These are phyloP conservation scores for Drosophila infuscata DNA, from an alignment of 2,888 invertebrate genomes.

Conservation along the genomic window DNA sequence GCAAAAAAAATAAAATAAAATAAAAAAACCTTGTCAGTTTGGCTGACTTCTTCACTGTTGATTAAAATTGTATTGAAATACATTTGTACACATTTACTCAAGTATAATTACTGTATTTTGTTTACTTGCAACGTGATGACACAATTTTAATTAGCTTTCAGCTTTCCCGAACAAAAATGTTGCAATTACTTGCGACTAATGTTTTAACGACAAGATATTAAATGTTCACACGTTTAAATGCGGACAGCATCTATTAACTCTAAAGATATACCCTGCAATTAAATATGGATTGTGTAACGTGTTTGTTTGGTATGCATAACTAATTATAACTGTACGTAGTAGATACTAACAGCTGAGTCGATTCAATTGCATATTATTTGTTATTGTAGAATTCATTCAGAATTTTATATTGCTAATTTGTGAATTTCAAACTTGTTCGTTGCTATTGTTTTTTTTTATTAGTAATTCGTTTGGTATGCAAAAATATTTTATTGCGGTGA, in stretches of 20 bases:
- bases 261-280: background rate
- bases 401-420: background rate
- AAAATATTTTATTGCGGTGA: constrained; percentile 35
- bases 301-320: background rate
- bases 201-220: background rate
- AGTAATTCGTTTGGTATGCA: constrained; percentile 66
- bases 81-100: background rate
- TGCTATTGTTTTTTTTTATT: constrained; percentile 38
- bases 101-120: background rate
- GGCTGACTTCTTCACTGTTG: background rate
- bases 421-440: background rate
- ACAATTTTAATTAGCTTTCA: background rate
- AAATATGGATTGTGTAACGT: background rate
- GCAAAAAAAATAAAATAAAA: background rate
- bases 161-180: background rate
- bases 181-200: background rate
- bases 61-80: background rate
- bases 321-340: background rate
- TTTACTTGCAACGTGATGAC: background rate
- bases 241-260: background rate
- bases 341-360: background rate
- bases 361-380: background rate
- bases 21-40: background rate
- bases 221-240: background rate
- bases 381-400: background rate